phyloP scores from a whole-genome alignment of 2,797 vertebrate genomes.

The Tokudaia tokunoshimensis region DNA sequence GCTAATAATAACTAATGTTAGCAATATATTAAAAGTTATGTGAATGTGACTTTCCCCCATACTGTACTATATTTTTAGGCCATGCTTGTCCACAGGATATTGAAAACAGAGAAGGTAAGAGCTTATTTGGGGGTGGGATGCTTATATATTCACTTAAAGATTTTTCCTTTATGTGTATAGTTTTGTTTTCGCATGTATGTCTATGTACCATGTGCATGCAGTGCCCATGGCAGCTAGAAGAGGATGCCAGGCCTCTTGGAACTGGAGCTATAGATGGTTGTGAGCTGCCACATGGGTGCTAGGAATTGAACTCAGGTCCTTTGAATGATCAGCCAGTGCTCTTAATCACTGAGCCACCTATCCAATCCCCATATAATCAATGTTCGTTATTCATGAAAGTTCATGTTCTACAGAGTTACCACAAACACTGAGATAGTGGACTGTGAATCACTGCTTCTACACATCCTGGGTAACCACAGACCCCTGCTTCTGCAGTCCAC shows the following conservation, averaged over 20 bases:
- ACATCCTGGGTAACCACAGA: background rate
- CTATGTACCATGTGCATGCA: too few relatives aligned
- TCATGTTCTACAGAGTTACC: background rate
- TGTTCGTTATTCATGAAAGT: background rate
- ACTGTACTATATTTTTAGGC: background rate
- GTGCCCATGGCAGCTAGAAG: background rate
- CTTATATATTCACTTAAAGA: background rate
- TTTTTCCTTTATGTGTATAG: too few relatives aligned
- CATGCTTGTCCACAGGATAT: background rate
- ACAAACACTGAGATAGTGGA: background rate
- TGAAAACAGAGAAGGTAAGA: background rate
- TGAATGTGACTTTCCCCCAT: background rate
- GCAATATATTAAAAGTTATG: background rate
- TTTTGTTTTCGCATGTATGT: background rate
- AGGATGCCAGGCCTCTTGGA: background rate
- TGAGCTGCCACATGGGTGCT: background rate
- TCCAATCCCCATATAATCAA: background rate
- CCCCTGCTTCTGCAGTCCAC: background rate
- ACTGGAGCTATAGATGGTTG: background rate
- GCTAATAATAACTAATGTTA: background rate
- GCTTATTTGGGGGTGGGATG: background rate
- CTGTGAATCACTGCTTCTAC: background rate
- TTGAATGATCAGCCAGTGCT: background rate
- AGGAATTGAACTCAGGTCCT: background rate
- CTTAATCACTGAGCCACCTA: background rate